These are phyloP conservation scores for Melanocharis versteri DNA, from an alignment of 2,113 vertebrate genomes.

Conservation along the genomic window DNA sequence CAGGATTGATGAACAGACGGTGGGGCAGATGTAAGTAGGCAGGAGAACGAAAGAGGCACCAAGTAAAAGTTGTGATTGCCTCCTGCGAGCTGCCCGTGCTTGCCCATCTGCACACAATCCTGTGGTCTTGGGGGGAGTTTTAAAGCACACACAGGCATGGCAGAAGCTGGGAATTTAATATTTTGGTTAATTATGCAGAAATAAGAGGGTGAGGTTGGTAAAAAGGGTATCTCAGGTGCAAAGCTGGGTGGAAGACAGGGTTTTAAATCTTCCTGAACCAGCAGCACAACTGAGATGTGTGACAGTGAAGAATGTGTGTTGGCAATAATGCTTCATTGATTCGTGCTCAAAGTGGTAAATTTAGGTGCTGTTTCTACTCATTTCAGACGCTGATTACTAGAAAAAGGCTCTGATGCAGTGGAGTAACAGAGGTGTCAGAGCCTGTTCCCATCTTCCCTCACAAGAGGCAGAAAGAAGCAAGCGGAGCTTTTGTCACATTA, in stretches of 20 bases:
- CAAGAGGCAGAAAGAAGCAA: background rate
- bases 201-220: background rate
- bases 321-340: constrained; percentile 49
- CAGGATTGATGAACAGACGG: constrained; percentile 35
- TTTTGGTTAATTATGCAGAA: background rate
- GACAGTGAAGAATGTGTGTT: constrained; percentile 35
- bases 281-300: background rate
- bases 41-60: constrained; percentile 41
- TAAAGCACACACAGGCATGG: background rate
- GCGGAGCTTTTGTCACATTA: background rate
- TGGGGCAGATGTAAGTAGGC: constrained; percentile 49
- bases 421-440: constrained; percentile 13
- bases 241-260: background rate
- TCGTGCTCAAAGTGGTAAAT: constrained; percentile 6
- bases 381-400: constrained; percentile 21
- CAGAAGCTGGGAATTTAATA: background rate
- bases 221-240: background rate
- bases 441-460: background rate
- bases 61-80: constrained; percentile 43
- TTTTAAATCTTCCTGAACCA: background rate
- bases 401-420: background rate
- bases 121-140: background rate
- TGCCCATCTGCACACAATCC: constrained; percentile 16
- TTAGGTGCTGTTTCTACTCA: constrained; percentile 33
- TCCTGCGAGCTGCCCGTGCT: constrained; percentile 37